phyloP scores from a whole-genome alignment of 1,140 invertebrate species.

The Doryteuthis pealeii region DNA sequence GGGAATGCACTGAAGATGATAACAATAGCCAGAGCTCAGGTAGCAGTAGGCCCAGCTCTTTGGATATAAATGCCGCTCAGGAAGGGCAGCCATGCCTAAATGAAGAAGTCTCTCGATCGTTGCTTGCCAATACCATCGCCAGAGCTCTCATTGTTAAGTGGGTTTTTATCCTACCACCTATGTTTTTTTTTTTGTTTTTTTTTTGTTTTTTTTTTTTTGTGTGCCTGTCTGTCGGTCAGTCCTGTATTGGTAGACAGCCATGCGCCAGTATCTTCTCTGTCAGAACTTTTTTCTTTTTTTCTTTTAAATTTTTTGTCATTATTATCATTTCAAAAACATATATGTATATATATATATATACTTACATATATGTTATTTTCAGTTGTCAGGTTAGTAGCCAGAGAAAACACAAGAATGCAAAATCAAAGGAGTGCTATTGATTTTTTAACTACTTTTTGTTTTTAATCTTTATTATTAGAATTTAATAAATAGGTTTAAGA shows the following conservation, averaged over 20 bases:
- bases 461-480: too few relatives aligned
- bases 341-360: too few relatives aligned
- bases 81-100: neutral
- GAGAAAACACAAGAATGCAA: too few relatives aligned
- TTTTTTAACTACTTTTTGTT: too few relatives aligned
- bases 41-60: neutral
- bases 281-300: neutral
- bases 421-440: too few relatives aligned
- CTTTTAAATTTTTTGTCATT: neutral
- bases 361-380: too few relatives aligned
- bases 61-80: neutral
- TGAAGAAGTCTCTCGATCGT: slow-evolving; percentile 2
- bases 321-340: too few relatives aligned
- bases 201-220: neutral
- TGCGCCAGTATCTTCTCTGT: neutral
- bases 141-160: slow-evolving; percentile 12
- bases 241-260: too few relatives aligned
- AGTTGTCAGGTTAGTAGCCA: too few relatives aligned
- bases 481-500: too few relatives aligned
- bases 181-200: neutral
- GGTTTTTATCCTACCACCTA: neutral
- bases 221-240: neutral
- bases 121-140: slow-evolving; percentile 12
- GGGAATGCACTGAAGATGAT: too few relatives aligned
- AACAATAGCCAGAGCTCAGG: too few relatives aligned